Conservation (phyloP, 1,140 invertebrate genomes). For the Triops longicaudatus region DNA sequence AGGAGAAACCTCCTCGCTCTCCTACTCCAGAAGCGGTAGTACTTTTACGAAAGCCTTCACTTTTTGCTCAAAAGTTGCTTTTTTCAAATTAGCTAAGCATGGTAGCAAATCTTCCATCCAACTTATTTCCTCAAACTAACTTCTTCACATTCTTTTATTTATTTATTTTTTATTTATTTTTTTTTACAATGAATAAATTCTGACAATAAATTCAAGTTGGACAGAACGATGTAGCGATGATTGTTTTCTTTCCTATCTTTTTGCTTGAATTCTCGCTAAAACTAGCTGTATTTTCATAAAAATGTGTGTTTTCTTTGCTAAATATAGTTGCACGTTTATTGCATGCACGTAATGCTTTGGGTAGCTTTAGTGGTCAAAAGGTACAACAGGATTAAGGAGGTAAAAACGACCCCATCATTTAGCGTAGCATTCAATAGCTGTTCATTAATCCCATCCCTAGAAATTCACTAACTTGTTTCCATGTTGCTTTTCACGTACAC, state of each 20-base stretch:
- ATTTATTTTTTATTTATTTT: neutral
- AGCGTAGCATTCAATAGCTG: neutral
- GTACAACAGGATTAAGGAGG: conserved; percentile 11
- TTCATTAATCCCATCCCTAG: neutral
- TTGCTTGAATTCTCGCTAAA: neutral
- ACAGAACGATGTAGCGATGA: neutral
- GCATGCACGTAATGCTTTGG: neutral
- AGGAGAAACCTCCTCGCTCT: conserved; percentile 28
- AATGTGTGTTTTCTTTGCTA: neutral
- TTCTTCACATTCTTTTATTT: neutral
- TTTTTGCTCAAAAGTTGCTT: conserved; percentile 8
- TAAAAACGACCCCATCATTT: neutral
- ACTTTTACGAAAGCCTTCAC: conserved; percentile 20
- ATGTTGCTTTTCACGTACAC: neutral
- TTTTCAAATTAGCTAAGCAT: neutral
- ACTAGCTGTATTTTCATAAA: neutral
- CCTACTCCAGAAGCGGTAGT: conserved; percentile 29
- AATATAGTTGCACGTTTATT: neutral
- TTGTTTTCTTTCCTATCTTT: neutral
- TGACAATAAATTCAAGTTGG: neutral
- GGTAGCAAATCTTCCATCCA: neutral
- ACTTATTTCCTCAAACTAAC: neutral
- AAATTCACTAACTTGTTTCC: neutral
- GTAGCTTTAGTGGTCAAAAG: conserved; percentile 1
- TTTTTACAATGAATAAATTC: neutral